Evolutionary conservation across 64 coral and sea anemone species (phyloP).

Genomic region (Montipora sp.): DNA sequence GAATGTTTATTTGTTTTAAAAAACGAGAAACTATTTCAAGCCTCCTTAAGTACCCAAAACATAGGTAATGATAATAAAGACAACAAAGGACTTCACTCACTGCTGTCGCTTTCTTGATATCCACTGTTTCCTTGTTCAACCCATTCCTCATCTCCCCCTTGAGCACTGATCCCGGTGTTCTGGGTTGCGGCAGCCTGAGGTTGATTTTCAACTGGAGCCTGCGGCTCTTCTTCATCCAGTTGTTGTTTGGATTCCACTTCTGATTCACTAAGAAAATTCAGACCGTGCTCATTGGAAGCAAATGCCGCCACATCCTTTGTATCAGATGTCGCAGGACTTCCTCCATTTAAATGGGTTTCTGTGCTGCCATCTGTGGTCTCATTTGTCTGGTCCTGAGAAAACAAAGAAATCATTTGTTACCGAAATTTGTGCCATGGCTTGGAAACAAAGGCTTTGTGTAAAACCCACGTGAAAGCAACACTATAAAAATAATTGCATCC

Average conservation of each 20-base stretch:
- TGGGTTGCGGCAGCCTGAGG: not conserved
- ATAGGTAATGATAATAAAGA: not conserved
- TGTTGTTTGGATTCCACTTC: slow-evolving; percentile 77
- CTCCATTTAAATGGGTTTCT: slow-evolving; percentile 48
- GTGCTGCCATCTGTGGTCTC: slow-evolving; percentile 49
- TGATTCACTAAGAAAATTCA: slow-evolving; percentile 89
- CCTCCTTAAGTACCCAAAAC: too few relatives aligned
- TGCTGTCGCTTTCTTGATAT: slow-evolving; percentile 17
- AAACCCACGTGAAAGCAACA: too few relatives aligned
- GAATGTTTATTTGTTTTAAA: too few relatives aligned
- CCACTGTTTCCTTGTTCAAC: slow-evolving; percentile 29
- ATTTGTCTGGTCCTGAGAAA: not conserved
- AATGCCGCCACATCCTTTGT: slow-evolving; percentile 55
- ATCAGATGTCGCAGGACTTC: not conserved
- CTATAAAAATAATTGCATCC: too few relatives aligned
- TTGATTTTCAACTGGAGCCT: not conserved
- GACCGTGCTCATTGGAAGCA: slow-evolving; percentile 86
- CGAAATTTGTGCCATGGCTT: too few relatives aligned
- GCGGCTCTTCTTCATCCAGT: slow-evolving; percentile 14
- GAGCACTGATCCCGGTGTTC: not conserved
- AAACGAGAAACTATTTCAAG: too few relatives aligned
- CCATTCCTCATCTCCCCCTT: slow-evolving; percentile 55
- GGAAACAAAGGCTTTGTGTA: too few relatives aligned
- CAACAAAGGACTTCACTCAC: not conserved
- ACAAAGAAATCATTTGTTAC: not conserved